Conservation (phyloP, 2,797 vertebrate species). For the Coregonus suidteri region DNA sequence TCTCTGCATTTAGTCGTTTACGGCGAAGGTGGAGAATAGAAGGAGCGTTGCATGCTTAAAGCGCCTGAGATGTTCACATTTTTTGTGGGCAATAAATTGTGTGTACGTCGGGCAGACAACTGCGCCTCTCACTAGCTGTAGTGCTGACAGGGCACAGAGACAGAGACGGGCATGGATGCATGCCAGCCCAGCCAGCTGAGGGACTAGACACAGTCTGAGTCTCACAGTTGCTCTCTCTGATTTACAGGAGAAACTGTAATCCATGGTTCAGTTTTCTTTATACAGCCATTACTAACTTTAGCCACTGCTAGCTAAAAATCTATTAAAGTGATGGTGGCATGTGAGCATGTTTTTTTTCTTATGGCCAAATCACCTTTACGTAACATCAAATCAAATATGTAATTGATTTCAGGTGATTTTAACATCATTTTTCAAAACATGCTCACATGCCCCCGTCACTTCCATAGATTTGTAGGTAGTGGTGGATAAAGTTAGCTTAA, state of each 20-base stretch:
- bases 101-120: slow-evolving; percentile 22
- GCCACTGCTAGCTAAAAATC: too few relatives aligned
- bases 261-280: too few relatives aligned
- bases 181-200: slow-evolving; percentile 42
- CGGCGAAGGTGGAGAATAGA: slow-evolving; percentile 62
- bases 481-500: too few relatives aligned
- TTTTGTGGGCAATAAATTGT: slow-evolving; percentile 73
- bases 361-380: too few relatives aligned
- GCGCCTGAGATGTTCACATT: slow-evolving; percentile 73
- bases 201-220: slow-evolving; percentile 44
- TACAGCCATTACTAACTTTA: too few relatives aligned
- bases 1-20: slow-evolving; percentile 63
- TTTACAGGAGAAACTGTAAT: not conserved
- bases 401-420: too few relatives aligned
- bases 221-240: slow-evolving; percentile 40
- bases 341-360: too few relatives aligned
- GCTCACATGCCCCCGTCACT: too few relatives aligned
- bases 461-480: too few relatives aligned
- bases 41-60: slow-evolving; percentile 60
- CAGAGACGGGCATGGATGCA: slow-evolving; percentile 31
- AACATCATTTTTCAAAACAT: too few relatives aligned
- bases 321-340: too few relatives aligned
- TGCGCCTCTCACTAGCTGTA: slow-evolving; percentile 49
- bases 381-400: too few relatives aligned
- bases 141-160: slow-evolving; percentile 63